Evolutionary conservation across 2,113 vertebrate species (phyloP), one percentile per base, ranked within the genome.

Genomic region (Phylloscopus trochilus): DNA sequence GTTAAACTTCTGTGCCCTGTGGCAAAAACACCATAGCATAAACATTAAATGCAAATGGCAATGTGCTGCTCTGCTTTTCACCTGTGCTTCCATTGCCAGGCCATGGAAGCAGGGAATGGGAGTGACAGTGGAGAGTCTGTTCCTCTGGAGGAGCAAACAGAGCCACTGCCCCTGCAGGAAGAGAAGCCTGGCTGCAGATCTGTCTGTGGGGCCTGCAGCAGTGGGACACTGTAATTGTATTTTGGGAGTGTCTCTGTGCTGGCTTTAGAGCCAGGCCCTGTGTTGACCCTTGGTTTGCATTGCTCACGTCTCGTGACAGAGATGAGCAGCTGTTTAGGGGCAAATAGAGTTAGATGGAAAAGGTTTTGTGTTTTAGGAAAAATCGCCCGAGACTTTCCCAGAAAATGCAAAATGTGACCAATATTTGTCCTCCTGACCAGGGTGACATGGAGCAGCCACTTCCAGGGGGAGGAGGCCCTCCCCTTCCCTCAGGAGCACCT

Each of bases 211-310:
- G 13, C 52, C 80, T 53, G 70, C 56, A 16, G 20, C 39, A 52
- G n/a, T 67, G 60, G 80, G 62, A 22, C 23, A 0, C 64, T 49
- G 0, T 27, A 12, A 27, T 60, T 8, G 7, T 5, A 7, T 35
- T 80, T 74, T 81, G 51, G 59, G 39, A 14, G 9, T 1, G 1
- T 52, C 41, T 27, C 41, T 37, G 31, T 14, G 51, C 56, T 49
- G 35, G 10, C 17, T 75, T 67, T 35, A 60, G 35, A 78, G 4
- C 35, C 72, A 35, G 49, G 31, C 18, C 9, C 43, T 59, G 8
- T 80, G 37, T 5, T 23, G 22, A 3, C 24, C 53, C 33, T 83
- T 67, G 46, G 27, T 51, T 19, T 66, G 52, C n/a, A 5, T 30
- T 14, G 9, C 18, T 84, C 2, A 0, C 46, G 43, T 51, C 75